phyloP scores from a whole-genome alignment of 1,140 invertebrate species.

The Ganaspis sp. region DNA sequence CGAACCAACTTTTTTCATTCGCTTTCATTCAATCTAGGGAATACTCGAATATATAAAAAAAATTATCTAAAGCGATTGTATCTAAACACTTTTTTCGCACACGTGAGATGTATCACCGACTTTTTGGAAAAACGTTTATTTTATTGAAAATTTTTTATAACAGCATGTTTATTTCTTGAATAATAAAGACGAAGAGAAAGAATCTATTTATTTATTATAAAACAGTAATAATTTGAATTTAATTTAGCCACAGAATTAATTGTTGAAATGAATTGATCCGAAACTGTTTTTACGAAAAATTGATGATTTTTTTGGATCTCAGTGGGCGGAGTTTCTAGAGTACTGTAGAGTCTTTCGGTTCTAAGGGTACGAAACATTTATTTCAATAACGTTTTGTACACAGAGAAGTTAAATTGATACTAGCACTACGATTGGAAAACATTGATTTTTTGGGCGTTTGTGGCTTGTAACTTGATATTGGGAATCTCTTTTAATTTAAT shows the following conservation, averaged over 20 bases:
- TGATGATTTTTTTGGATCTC: neutral
- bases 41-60: neutral
- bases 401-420: slow-evolving; percentile 64
- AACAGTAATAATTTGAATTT: too few species aligned
- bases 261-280: too few species aligned
- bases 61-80: neutral
- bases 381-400: slow-evolving; percentile 66
- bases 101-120: neutral
- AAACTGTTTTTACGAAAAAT: too few species aligned
- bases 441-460: slow-evolving; percentile 67
- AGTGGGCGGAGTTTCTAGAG: slow-evolving; percentile 38
- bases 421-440: slow-evolving; percentile 72
- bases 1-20: neutral
- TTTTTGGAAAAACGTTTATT: too few species aligned
- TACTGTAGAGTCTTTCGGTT: slow-evolving; percentile 40
- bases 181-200: too few species aligned
- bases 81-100: neutral
- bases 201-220: too few species aligned
- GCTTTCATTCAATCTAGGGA: neutral
- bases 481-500: slow-evolving; percentile 37
- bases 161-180: too few species aligned
- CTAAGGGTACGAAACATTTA: slow-evolving; percentile 60
- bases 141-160: too few species aligned
- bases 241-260: too few species aligned
- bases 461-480: slow-evolving; percentile 62